A percentile compares a stretch with the other conserved stretches of the same genome.
Evolutionary conservation across 2,888 invertebrate genomes (phyloP).

Genomic region (Ennomos quercinarius): DNA sequence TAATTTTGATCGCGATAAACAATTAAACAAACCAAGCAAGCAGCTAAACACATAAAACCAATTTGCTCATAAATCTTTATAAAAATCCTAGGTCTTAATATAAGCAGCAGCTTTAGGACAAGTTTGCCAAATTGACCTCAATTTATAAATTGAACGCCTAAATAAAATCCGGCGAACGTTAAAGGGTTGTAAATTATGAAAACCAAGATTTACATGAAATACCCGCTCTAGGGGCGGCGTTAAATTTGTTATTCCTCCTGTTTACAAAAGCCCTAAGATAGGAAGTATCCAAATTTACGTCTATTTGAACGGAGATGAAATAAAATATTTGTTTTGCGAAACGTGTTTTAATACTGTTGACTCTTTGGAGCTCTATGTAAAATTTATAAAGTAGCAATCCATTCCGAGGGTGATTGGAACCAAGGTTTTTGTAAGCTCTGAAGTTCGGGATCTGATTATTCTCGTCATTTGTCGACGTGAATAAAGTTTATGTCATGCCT

Average conservation of each 20-base stretch:
- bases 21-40: too few relatives aligned
- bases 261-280: slow-evolving; percentile 27
- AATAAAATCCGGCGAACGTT: slow-evolving; percentile 27
- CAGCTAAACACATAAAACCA: too few relatives aligned
- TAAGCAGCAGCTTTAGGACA: neutral
- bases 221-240: slow-evolving; percentile 15
- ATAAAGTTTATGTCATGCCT: neutral
- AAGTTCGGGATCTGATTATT: slow-evolving; percentile 2
- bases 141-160: slow-evolving; percentile 26
- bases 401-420: slow-evolving; percentile 4
- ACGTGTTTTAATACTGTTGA: slow-evolving; percentile 26
- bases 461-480: slow-evolving; percentile 1
- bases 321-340: slow-evolving; percentile 30
- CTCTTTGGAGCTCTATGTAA: slow-evolving; percentile 14
- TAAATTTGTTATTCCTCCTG: slow-evolving; percentile 32
- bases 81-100: too few relatives aligned
- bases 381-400: slow-evolving; percentile 12
- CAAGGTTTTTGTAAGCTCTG: neutral
- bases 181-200: slow-evolving; percentile 40
- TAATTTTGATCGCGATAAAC: too few relatives aligned
- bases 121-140: slow-evolving; percentile 18
- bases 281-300: slow-evolving; percentile 27
- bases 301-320: slow-evolving; percentile 27
- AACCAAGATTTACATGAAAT: slow-evolving; percentile 38
- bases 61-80: too few relatives aligned